Base-by-base conservation (phyloP, 92 coral and sea anemone genomes). In the Epizoanthus scotinus region DNA sequence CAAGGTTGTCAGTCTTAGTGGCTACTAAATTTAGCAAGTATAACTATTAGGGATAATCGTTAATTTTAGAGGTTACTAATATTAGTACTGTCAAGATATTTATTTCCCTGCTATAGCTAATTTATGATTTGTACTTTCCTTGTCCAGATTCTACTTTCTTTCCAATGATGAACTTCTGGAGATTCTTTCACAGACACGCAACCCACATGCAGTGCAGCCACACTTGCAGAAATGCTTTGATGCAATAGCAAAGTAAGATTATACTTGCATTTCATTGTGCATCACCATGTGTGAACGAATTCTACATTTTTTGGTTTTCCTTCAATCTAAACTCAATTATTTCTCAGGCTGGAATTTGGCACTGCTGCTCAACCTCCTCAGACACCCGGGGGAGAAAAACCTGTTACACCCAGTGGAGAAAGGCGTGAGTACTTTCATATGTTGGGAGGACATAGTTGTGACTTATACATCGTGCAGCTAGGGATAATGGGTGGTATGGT, bases 161-260 rank as follows among this genome's bases (percentile, higher is more conserved):
- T 95, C 99, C 54, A 95, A 95, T 82, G 99, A 95, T 59, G 99
- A 95, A 55, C 79, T 95, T 28, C 82, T 95, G 86, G 99, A 95
- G 78, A 95, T 95, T 57, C 86, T 95, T 53, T 95, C 99, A 17
- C 99, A 95, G 84, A 95, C 99, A 28, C 95, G 99, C 47, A 95
- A 95, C 55, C 99, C 99, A 17, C 99, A 95, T 28, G 99, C 99
- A 2, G 99, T 95, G 21, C 99, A 95, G 20, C 99, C 99, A 15
- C 99, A 95, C 70, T 86, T 95, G n/a, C 99, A 95, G 89, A 95
- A 95, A 75, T 95, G 99, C 79, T 95, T 95, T 79, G 99, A 95
- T 73, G 99, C 99, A 8, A 95, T 95, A 78, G 81, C 99, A 20
- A 95, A 94, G 99, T 95, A 86, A 58, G 94, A 79, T 25, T 24